These are phyloP conservation scores for Petrocephalus zakoni DNA, from an alignment of 2,113 vertebrate species.

Conservation along the genomic window DNA sequence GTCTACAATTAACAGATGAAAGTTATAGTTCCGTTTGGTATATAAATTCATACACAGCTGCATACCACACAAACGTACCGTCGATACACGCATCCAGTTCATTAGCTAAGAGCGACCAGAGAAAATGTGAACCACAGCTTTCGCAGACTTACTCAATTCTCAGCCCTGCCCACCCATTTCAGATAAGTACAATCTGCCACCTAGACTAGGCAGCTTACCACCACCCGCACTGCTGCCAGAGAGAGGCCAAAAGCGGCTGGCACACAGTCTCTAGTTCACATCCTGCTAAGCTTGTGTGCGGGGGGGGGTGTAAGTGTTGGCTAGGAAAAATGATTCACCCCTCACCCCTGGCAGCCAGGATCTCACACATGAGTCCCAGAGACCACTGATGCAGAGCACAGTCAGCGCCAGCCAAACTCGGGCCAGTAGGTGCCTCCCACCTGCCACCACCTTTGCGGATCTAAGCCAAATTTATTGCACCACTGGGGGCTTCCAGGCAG, in stretches of 20 bases:
- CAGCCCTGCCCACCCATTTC: not conserved
- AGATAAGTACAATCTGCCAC: constrained; percentile 6
- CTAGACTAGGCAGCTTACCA: not conserved
- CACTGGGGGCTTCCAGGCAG: not conserved
- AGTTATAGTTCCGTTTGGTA: not conserved
- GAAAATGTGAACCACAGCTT: not conserved
- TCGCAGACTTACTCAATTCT: not conserved
- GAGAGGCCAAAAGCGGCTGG: not conserved
- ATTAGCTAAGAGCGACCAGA: not conserved
- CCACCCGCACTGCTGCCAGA: not conserved
- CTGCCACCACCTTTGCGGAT: not conserved
- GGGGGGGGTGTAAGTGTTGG: not conserved
- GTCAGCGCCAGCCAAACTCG: not conserved
- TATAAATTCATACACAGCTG: not conserved
- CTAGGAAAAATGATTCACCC: not conserved
- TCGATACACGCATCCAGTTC: not conserved
- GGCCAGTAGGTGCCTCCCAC: not conserved
- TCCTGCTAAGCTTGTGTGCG: not conserved
- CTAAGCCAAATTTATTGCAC: not conserved
- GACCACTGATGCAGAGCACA: not conserved
- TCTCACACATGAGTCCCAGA: not conserved
- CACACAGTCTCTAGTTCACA: not conserved
- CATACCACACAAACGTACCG: not conserved
- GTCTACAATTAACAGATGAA: not conserved
- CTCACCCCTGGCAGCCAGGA: not conserved